Conservation (phyloP, 2,888 invertebrate genomes). For the Zhuqinia jingwanae region DNA sequence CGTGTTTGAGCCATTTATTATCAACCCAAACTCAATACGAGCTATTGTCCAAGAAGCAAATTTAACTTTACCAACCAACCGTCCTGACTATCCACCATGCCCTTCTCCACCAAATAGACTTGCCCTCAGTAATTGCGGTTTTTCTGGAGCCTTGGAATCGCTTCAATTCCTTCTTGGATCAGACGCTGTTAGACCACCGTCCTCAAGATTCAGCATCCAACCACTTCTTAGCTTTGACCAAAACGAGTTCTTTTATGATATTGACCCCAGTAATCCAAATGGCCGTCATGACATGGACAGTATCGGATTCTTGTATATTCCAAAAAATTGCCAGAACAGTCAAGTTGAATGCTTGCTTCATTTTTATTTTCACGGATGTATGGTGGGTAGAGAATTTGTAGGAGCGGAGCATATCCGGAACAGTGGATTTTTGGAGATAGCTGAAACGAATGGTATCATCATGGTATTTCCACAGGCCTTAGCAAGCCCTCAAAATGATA, state of each 20-base stretch:
- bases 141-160: conserved; percentile 57
- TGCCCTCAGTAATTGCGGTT: conserved; percentile 57
- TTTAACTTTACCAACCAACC: conserved; percentile 65
- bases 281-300: conserved; percentile 70
- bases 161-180: conserved; percentile 56
- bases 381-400: conserved; percentile 73
- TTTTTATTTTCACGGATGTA: conserved; percentile 78
- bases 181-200: neutral
- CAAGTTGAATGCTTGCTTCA: conserved; percentile 71
- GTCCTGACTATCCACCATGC: conserved; percentile 48
- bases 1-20: conserved; percentile 67
- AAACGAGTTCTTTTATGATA: conserved; percentile 69
- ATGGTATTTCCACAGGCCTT: conserved; percentile 76
- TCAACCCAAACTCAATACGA: conserved; percentile 38
- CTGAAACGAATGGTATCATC: conserved; percentile 74
- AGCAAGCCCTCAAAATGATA: conserved; percentile 55
- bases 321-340: conserved; percentile 58
- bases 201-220: neutral
- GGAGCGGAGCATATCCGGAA: conserved; percentile 71
- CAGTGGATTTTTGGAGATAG: conserved; percentile 75
- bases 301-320: conserved; percentile 74
- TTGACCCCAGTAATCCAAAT: neutral
- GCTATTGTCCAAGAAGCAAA: conserved; percentile 59
- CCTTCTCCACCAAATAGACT: conserved; percentile 42
- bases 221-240: conserved; percentile 70